Evolutionary conservation across 2,113 vertebrate species (phyloP).

Genomic region (Malurus elegans): DNA sequence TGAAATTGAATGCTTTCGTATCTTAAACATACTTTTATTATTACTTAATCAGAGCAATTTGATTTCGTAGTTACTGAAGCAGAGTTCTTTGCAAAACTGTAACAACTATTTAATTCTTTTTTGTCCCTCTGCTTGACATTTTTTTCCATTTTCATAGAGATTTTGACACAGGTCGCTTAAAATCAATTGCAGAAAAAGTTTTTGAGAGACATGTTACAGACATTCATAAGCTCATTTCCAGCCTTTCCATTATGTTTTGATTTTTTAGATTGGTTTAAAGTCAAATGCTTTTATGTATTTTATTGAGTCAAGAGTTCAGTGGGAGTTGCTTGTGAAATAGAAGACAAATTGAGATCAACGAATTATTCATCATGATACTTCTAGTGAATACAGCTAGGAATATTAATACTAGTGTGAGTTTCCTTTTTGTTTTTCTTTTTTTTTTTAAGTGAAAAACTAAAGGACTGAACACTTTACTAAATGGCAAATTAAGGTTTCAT

Average conservation of each 20-base stretch:
- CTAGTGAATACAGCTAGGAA: neutral
- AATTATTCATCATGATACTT: neutral
- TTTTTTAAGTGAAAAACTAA: neutral
- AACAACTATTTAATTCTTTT: neutral
- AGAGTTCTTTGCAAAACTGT: neutral
- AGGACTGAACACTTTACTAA: neutral
- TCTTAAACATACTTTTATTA: neutral
- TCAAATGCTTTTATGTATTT: neutral
- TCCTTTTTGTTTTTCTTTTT: neutral
- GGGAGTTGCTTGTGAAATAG: neutral
- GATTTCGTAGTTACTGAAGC: neutral
- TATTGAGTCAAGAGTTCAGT: neutral
- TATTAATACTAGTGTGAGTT: neutral
- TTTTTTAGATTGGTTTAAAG: neutral
- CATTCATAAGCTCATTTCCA: neutral
- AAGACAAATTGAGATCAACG: neutral
- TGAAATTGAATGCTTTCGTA: neutral
- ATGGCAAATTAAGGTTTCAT: neutral
- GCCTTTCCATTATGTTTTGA: neutral
- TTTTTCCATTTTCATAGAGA: neutral
- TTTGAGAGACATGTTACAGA: neutral
- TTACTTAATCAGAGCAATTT: neutral
- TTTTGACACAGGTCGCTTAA: neutral
- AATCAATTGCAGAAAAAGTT: neutral
- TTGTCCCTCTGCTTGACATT: neutral